phyloP scores from a whole-genome alignment of 2,888 invertebrate species.

The Lycocerus yunnanus region DNA sequence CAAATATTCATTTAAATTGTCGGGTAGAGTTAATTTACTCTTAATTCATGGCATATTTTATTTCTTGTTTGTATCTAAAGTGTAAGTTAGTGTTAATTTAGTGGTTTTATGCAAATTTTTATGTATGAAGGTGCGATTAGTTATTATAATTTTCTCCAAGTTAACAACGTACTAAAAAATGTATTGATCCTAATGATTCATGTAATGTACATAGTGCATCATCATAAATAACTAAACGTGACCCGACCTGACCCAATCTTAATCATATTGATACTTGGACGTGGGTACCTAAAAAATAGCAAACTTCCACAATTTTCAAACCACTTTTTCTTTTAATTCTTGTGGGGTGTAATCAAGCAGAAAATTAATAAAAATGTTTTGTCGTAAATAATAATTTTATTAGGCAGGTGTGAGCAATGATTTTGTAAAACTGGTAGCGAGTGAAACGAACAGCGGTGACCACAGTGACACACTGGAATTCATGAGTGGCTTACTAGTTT shows the following conservation, averaged over 20 bases:
- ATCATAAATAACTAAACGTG: constrained; percentile 32
- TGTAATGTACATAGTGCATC: constrained; percentile 9
- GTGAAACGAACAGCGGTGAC: not conserved
- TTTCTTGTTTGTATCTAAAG: not conserved
- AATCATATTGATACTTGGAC: constrained; percentile 19
- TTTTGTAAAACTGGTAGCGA: constrained; percentile 39
- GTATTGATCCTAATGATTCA: constrained; percentile 30
- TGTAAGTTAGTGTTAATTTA: not conserved
- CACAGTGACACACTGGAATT: not conserved
- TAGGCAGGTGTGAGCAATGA: constrained; percentile 38
- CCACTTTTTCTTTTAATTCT: not conserved
- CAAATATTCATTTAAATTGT: not conserved
- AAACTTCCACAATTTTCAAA: constrained; percentile 6
- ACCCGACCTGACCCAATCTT: constrained; percentile 37
- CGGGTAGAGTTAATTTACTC: not conserved
- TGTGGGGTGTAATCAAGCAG: constrained; percentile 1
- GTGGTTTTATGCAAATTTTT: not conserved
- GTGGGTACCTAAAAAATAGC: not conserved
- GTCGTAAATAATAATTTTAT: constrained; percentile 38
- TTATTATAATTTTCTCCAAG: not conserved
- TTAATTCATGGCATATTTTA: not conserved
- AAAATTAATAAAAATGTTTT: constrained; percentile 20
- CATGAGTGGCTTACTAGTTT: not conserved
- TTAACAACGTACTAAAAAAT: constrained; percentile 3
- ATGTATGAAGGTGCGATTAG: not conserved